Evolutionary conservation across 2,797 vertebrate species (phyloP).

Genomic region (Hoplostethus atlanticus): DNA sequence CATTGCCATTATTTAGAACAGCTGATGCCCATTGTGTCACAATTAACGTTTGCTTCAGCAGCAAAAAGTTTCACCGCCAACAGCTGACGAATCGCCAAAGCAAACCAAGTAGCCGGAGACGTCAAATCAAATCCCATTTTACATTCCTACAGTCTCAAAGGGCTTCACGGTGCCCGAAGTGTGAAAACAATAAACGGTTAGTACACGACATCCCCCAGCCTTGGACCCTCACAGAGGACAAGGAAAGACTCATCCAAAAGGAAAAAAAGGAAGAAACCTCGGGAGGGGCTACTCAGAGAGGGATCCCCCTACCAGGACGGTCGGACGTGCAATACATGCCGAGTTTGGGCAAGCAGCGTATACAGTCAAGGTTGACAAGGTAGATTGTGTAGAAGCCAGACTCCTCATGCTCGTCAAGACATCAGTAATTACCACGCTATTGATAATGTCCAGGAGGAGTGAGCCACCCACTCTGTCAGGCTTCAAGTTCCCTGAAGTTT

Average conservation of each 20-base stretch:
- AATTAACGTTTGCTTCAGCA: slow-evolving; percentile 42
- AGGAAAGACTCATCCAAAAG: no score
- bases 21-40: slow-evolving; percentile 18
- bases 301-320: no score
- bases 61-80: slow-evolving; percentile 35
- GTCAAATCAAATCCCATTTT: neutral
- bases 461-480: neutral
- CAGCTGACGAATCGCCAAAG: slow-evolving; percentile 32
- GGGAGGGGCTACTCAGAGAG: no score
- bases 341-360: no score
- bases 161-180: no score
- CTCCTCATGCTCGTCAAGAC: neutral
- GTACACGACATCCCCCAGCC: no score
- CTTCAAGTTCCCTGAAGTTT: slow-evolving; percentile 20
- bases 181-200: no score
- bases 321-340: no score
- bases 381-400: neutral
- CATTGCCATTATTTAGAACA: slow-evolving; percentile 27
- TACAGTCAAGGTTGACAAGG: slow-evolving; percentile 1
- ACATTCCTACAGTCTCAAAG: no score
- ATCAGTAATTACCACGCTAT: neutral
- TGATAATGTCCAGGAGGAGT: neutral
- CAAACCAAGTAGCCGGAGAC: slow-evolving; percentile 40
- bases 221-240: no score
- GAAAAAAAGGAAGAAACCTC: no score